A percentile compares a stretch with the other conserved stretches of the same genome.
These are phyloP conservation scores for Coronaproctus castanopsis DNA, from an alignment of 2,888 invertebrate species.

Conservation along the genomic window DNA sequence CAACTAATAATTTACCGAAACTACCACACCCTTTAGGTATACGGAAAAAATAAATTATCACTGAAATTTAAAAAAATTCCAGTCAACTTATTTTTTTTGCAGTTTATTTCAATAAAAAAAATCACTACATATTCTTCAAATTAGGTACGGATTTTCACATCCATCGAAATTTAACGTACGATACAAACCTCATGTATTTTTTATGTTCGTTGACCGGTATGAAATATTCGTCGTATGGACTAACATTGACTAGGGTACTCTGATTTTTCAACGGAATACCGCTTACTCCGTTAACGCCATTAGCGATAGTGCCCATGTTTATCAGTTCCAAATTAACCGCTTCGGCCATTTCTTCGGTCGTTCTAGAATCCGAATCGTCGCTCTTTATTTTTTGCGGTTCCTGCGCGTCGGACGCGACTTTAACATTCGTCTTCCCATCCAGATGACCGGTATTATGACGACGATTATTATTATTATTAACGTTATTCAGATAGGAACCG, in stretches of 20 bases:
- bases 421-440: not conserved
- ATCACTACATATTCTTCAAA: no score
- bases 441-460: not conserved
- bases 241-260: constrained; percentile 34
- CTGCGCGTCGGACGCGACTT: constrained; percentile 1
- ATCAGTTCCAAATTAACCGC: constrained; percentile 62
- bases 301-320: constrained; percentile 39
- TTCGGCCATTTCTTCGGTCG: constrained; percentile 29
- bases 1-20: no score
- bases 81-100: no score
- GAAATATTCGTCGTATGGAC: constrained; percentile 62
- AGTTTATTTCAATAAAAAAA: no score
- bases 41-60: no score
- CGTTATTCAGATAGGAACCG: not conserved
- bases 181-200: constrained; percentile 62
- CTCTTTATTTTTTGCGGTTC: constrained; percentile 6
- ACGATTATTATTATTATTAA: no score
- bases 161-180: no score
- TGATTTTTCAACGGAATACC: constrained; percentile 38
- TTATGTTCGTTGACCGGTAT: constrained; percentile 67
- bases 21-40: no score
- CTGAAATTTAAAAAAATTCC: no score
- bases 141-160: no score
- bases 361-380: constrained; percentile 9
- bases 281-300: constrained; percentile 25